Conservation (phyloP, 2,113 vertebrate genomes). For the Macroglossus sobrinus region DNA sequence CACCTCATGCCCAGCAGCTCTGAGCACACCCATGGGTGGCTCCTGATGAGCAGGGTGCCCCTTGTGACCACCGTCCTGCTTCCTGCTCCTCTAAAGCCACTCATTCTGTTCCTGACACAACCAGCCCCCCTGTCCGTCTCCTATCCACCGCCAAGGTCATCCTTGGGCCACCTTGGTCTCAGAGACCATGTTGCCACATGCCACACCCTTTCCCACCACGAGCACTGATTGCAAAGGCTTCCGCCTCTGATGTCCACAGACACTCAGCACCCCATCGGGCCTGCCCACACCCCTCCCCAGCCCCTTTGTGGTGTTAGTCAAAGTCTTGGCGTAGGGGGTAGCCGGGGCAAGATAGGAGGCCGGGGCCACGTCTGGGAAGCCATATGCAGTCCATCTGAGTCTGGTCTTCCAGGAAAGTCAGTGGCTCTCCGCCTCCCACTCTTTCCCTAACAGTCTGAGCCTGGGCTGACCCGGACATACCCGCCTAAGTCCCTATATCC, state of each 20-base stretch:
- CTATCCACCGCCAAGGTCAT: background rate
- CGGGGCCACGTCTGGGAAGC: background rate
- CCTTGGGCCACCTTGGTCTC: background rate
- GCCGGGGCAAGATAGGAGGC: background rate
- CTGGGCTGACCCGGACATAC: background rate
- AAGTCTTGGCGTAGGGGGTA: background rate
- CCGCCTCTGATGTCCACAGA: background rate
- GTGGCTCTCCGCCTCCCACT: background rate
- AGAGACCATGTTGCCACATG: background rate
- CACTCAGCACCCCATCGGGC: background rate
- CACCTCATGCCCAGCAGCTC: background rate
- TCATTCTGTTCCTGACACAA: background rate
- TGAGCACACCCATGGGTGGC: background rate
- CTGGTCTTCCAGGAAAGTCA: conserved; percentile 11
- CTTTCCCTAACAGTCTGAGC: conserved; percentile 3
- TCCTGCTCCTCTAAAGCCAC: background rate
- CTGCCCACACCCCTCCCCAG: background rate
- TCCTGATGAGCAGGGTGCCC: background rate
- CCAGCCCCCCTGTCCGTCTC: background rate
- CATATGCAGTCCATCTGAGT: background rate
- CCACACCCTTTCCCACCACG: background rate
- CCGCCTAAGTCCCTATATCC: background rate
- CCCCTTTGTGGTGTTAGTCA: background rate
- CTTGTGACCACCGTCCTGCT: background rate
- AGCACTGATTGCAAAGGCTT: background rate